phyloP scores from a whole-genome alignment of 1,140 invertebrate genomes.

The Drosophila sp. region DNA sequence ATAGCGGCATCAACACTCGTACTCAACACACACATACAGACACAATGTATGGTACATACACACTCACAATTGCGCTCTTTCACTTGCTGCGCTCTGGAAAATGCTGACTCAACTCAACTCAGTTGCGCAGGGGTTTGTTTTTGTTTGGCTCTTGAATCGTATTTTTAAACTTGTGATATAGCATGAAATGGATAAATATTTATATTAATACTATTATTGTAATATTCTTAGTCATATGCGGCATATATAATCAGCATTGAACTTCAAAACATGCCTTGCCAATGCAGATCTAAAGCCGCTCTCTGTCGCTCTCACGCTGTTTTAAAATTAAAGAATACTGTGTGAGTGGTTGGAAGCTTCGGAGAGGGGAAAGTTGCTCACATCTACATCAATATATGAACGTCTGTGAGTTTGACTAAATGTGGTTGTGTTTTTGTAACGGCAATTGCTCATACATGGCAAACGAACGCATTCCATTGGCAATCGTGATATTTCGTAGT shows the following conservation, averaged over 20 bases:
- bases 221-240: constrained; percentile 8
- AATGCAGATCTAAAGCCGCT: constrained; percentile 24
- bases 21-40: constrained; percentile 16
- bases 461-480: constrained; percentile 52
- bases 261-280: constrained; percentile 4
- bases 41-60: constrained; percentile 14
- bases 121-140: constrained; percentile 34
- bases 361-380: constrained; percentile 44
- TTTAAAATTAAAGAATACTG: constrained; percentile 45
- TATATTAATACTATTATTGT: constrained; percentile 2
- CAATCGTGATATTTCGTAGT: constrained; percentile 63
- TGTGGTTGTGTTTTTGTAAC: constrained; percentile 32
- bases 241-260: background rate
- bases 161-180: constrained; percentile 30
- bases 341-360: constrained; percentile 20
- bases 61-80: constrained; percentile 50
- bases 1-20: constrained; percentile 41
- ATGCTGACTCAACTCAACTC: constrained; percentile 53
- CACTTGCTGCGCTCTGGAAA: constrained; percentile 45
- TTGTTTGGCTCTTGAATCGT: constrained; percentile 22
- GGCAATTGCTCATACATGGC: constrained; percentile 58
- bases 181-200: constrained; percentile 4
- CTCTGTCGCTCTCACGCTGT: constrained; percentile 15
- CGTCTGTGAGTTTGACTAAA: constrained; percentile 9
- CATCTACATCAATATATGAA: background rate